Conservation (phyloP, 1,140 invertebrate genomes). For the Drosophila erecta region DNA sequence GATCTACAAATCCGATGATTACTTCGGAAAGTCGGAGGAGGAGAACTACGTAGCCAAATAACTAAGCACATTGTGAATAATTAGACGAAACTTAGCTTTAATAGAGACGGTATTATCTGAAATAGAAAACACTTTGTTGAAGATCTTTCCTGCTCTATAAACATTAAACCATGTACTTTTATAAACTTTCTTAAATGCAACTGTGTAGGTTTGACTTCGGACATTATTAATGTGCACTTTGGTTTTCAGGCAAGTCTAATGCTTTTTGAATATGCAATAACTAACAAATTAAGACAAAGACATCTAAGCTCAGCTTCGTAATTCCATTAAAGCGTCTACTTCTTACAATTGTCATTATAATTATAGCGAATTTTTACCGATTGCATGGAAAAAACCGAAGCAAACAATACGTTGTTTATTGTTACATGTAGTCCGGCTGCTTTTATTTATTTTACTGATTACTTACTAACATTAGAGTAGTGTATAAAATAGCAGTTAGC, state of each 20-base stretch:
- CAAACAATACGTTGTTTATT: neutral
- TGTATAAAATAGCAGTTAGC: neutral
- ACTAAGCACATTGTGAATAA: conserved; percentile 13
- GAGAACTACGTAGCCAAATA: neutral
- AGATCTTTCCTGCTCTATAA: no score
- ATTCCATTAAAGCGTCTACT: neutral
- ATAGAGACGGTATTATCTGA: no score
- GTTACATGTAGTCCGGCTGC: no score
- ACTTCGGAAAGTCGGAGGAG: conserved; percentile 44
- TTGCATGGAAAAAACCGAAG: neutral
- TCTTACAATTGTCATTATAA: neutral
- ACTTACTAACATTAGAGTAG: neutral
- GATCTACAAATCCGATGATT: conserved; percentile 65
- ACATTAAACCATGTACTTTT: no score
- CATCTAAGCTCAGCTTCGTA: neutral
- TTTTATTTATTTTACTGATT: neutral
- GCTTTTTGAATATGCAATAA: no score
- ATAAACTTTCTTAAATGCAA: no score
- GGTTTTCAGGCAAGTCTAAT: no score
- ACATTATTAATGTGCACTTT: no score
- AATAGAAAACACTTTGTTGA: no score
- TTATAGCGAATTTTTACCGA: neutral
- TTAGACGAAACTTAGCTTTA: conserved; percentile 8
- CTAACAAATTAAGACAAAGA: neutral
- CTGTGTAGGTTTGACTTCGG: no score